Evolutionary conservation across 2,888 invertebrate species (phyloP).

Genomic region (Trachelus tabidus): DNA sequence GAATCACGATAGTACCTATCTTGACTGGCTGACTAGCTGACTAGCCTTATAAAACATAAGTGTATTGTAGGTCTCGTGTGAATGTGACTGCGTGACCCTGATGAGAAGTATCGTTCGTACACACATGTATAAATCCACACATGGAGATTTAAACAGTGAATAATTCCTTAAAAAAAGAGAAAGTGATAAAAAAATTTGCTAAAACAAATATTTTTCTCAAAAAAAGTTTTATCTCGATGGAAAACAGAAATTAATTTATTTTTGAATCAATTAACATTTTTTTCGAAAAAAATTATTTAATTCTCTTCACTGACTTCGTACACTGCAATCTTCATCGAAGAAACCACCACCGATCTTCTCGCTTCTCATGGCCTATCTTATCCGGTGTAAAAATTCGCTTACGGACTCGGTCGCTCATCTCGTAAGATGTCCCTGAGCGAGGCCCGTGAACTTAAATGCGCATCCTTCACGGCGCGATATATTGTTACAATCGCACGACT

Average conservation of each 20-base stretch:
- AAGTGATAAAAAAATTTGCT: background rate
- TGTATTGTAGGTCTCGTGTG: background rate
- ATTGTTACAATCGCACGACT: conserved; percentile 60
- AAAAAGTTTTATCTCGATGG: background rate
- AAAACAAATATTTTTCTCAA: background rate
- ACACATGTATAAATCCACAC: background rate
- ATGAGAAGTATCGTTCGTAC: background rate
- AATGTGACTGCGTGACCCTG: background rate
- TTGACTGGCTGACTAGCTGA: conserved; percentile 36
- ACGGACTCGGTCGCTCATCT: conserved; percentile 43
- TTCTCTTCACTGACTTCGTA: background rate
- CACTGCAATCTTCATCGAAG: background rate
- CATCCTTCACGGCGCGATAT: conserved; percentile 54
- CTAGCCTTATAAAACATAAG: conserved; percentile 19
- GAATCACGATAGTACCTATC: conserved; percentile 34
- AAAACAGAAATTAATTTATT: background rate
- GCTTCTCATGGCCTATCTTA: conserved; percentile 52
- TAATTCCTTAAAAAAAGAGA: background rate
- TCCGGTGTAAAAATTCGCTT: conserved; percentile 61
- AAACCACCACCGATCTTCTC: conserved; percentile 20
- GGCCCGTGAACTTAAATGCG: conserved; percentile 64
- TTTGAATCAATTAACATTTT: background rate
- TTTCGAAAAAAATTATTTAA: background rate
- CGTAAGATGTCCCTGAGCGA: conserved; percentile 59
- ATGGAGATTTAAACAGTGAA: background rate